A percentile compares a stretch with the other conserved stretches of the same genome.
Evolutionary conservation across 2,113 vertebrate genomes (phyloP).

Genomic region (Nesogale talazaci): DNA sequence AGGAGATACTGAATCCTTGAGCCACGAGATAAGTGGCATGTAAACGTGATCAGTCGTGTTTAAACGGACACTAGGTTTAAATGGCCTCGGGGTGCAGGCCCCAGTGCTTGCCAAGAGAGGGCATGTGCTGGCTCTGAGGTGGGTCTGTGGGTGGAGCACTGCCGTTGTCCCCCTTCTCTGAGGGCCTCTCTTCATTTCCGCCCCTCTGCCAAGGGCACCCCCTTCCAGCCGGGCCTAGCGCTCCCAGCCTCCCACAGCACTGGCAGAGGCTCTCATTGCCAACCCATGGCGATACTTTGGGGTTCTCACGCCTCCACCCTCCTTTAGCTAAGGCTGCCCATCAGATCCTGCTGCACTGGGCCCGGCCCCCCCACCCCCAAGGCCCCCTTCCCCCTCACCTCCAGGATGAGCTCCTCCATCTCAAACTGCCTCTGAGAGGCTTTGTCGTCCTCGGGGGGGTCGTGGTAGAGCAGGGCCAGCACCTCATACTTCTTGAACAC

Average conservation of each 20-base stretch:
- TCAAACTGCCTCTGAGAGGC: slow-evolving; percentile 91
- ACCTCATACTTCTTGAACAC: slow-evolving; percentile 94
- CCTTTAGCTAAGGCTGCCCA: not conserved
- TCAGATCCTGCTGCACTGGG: not conserved
- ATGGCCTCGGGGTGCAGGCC: not conserved
- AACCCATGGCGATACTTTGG: not conserved
- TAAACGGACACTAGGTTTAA: not conserved
- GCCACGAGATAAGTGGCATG: not conserved
- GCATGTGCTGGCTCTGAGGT: not conserved
- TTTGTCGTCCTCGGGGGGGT: slow-evolving; percentile 88
- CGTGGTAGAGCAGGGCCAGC: slow-evolving; percentile 94
- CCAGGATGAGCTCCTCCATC: slow-evolving; percentile 93
- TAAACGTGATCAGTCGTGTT: not conserved
- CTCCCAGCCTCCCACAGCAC: not conserved
- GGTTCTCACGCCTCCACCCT: not conserved
- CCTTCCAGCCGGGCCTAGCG: not conserved
- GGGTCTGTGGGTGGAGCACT: not conserved
- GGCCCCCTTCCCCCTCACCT: slow-evolving; percentile 85
- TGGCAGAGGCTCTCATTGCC: not conserved
- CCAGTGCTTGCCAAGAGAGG: not conserved
- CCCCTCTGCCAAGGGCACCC: not conserved
- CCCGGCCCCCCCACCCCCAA: not conserved
- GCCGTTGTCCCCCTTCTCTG: not conserved
- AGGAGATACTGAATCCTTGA: not conserved
- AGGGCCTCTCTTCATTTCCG: not conserved